These are phyloP conservation scores for Delphinapterus leucas DNA, from an alignment of 2,113 vertebrate species.

Conservation along the genomic window DNA sequence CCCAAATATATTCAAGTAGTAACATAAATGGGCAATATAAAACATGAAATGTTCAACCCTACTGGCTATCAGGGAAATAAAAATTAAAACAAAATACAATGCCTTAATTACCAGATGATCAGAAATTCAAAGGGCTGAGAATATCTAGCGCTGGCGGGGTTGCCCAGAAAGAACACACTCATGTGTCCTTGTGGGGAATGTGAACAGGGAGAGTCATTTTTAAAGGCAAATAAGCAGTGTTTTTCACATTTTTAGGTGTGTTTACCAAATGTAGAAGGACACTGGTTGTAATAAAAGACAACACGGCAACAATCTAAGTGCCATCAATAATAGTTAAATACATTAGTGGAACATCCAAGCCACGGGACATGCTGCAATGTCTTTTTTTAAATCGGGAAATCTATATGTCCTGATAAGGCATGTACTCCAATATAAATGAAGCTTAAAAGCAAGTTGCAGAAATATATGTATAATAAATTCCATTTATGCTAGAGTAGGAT, in stretches of 20 bases:
- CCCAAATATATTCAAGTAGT: accelerated
- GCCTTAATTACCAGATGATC: neutral
- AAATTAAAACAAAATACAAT: neutral
- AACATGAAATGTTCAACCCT: neutral
- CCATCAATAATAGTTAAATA: neutral
- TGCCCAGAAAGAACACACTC: accelerated
- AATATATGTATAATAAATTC: accelerated
- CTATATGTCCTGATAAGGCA: neutral
- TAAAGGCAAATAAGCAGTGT: neutral
- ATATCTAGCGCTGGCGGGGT: neutral
- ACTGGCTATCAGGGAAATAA: neutral
- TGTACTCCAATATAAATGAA: neutral
- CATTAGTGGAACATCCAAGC: accelerated
- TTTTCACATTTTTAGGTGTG: neutral
- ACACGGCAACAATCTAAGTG: no score
- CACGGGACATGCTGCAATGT: accelerated
- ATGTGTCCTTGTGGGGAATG: accelerated
- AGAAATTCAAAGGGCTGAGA: neutral
- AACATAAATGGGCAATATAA: neutral
- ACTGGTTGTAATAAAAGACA: accelerated
- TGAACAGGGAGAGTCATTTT: accelerated
- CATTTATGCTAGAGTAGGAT: no score
- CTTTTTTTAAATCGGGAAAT: neutral
- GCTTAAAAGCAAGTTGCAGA: neutral
- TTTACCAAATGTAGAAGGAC: neutral